These are phyloP conservation scores for Dendroctonus ponderosae DNA, from an alignment of 1,140 invertebrate species.

Conservation along the genomic window DNA sequence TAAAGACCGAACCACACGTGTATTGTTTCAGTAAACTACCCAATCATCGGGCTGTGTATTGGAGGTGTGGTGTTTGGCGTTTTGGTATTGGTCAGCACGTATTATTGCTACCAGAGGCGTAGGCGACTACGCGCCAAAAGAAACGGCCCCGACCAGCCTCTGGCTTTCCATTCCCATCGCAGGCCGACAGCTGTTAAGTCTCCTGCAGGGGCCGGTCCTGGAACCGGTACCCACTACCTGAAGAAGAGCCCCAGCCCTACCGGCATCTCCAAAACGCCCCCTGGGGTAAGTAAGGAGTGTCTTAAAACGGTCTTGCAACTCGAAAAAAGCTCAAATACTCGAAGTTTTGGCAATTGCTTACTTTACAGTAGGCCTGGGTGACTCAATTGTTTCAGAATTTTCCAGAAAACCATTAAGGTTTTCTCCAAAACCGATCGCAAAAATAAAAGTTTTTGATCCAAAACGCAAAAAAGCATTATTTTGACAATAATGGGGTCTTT, in stretches of 20 bases:
- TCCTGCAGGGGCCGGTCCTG: conserved; percentile 62
- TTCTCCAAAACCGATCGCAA: too few species aligned
- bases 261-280: conserved; percentile 55
- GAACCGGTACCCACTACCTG: conserved; percentile 70
- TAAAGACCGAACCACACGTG: too few species aligned
- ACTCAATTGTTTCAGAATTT: too few species aligned
- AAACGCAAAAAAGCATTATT: too few species aligned
- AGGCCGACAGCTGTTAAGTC: conserved; percentile 67
- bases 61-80: conserved; percentile 58
- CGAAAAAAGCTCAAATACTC: too few species aligned
- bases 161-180: conserved; percentile 61
- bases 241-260: conserved; percentile 88
- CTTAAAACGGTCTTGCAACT: not conserved
- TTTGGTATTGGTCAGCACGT: conserved; percentile 59
- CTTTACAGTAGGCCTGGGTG: too few species aligned
- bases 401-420: too few species aligned
- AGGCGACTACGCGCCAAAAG: conserved; percentile 47
- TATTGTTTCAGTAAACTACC: conserved; percentile 63
- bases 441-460: too few species aligned
- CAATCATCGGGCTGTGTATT: conserved; percentile 64
- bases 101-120: conserved; percentile 58
- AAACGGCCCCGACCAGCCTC: conserved; percentile 56
- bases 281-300: conserved; percentile 46
- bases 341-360: too few species aligned
- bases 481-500: too few species aligned